A percentile compares a stretch with the other conserved stretches of the same genome.
Evolutionary conservation across 2,113 vertebrate species (phyloP).

Genomic region (Vidua macroura): DNA sequence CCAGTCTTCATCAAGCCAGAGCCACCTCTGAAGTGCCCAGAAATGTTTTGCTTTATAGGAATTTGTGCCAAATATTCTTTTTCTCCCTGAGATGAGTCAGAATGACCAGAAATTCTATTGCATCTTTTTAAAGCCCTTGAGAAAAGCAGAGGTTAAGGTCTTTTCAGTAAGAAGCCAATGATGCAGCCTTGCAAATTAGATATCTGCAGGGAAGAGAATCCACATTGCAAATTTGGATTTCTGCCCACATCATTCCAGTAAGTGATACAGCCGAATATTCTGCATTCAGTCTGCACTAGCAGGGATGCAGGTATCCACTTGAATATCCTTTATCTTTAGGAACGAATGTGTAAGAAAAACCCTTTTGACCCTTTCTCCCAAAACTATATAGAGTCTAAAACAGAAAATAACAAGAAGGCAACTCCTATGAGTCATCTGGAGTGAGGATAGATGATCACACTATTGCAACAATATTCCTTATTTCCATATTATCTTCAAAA

Average conservation of each 20-base stretch:
- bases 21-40: not conserved
- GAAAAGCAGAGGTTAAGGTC: not conserved
- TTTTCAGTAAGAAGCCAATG: not conserved
- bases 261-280: not conserved
- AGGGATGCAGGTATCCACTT: not conserved
- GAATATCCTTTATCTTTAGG: not conserved
- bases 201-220: constrained; percentile 30
- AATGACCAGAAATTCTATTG: not conserved
- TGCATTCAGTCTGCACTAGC: not conserved
- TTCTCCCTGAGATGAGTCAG: not conserved
- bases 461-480: not conserved
- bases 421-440: not conserved
- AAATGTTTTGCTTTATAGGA: not conserved
- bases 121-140: not conserved
- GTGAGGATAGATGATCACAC: not conserved
- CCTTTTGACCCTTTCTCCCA: not conserved
- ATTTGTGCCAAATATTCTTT: not conserved
- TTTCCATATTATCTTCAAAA: not conserved
- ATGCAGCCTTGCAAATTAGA: not conserved
- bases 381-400: not conserved
- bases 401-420: not conserved
- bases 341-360: not conserved
- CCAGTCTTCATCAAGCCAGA: not conserved
- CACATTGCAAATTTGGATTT: constrained; percentile 26
- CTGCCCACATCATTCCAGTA: constrained; percentile 42